These are phyloP conservation scores for Philhelius pedissequus DNA, from an alignment of 2,888 invertebrate genomes.

Conservation along the genomic window DNA sequence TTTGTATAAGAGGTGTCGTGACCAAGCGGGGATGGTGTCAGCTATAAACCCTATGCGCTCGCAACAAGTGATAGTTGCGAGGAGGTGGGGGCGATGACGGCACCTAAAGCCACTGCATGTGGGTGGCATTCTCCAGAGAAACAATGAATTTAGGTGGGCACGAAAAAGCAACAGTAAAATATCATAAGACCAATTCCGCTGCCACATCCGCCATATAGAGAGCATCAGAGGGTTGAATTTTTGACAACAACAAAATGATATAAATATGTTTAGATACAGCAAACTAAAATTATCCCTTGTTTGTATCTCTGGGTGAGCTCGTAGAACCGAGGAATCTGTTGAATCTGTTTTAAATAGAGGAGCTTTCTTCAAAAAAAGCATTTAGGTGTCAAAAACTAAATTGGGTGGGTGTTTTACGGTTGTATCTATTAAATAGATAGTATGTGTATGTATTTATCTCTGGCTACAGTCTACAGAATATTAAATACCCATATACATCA, in stretches of 20 bases:
- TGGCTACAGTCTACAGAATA: neutral
- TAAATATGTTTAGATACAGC: too few species aligned
- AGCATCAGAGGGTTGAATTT: constrained; percentile 31
- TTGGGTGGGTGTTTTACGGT: constrained; percentile 1
- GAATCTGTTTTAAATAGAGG: neutral
- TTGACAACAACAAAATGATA: constrained; percentile 25
- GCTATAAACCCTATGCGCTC: constrained; percentile 12
- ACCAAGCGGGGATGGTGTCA: neutral
- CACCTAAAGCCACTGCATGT: constrained; percentile 41
- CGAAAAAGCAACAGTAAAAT: neutral
- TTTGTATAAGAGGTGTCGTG: neutral
- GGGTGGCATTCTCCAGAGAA: constrained; percentile 40
- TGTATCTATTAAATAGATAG: neutral
- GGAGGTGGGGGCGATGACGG: neutral
- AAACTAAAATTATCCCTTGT: neutral
- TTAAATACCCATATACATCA: neutral
- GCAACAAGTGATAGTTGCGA: constrained; percentile 60
- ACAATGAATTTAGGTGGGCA: constrained; percentile 34
- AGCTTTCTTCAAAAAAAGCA: neutral
- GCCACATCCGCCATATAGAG: neutral
- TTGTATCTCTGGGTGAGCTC: neutral
- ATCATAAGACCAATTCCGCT: constrained; percentile 16
- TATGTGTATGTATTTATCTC: neutral
- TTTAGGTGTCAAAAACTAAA: constrained; percentile 13
- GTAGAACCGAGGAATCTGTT: neutral